Conservation (phyloP, 2,113 vertebrate genomes). For the Archocentrus centrarchus region DNA sequence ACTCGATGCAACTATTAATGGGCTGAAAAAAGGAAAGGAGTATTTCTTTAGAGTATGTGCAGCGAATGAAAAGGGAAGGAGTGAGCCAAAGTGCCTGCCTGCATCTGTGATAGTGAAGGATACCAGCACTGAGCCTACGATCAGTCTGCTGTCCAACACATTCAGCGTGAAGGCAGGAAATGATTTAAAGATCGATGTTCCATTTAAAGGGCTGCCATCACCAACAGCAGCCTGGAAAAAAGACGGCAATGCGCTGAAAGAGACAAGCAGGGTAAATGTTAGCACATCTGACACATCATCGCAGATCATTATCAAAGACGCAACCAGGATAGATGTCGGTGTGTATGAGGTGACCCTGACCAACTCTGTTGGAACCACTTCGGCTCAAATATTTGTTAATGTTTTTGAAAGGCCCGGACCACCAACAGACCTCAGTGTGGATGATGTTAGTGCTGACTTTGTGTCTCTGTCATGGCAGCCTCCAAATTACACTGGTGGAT, state of each 20-base stretch:
- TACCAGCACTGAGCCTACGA: slow-evolving; percentile 87
- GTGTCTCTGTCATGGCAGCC: slow-evolving; percentile 92
- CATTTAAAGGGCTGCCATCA: slow-evolving; percentile 89
- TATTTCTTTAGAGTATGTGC: slow-evolving; percentile 93
- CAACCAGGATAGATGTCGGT: slow-evolving; percentile 89
- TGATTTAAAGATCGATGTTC: slow-evolving; percentile 95
- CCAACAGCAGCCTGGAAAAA: slow-evolving; percentile 91
- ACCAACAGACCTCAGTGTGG: slow-evolving; percentile 87
- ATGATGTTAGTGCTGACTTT: slow-evolving; percentile 93
- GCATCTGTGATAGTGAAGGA: slow-evolving; percentile 90
- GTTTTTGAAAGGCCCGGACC: slow-evolving; percentile 95
- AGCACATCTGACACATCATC: slow-evolving; percentile 87
- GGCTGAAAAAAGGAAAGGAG: slow-evolving; percentile 89
- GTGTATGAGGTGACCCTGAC: slow-evolving; percentile 89
- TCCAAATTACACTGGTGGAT: slow-evolving; percentile 93
- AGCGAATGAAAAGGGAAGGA: slow-evolving; percentile 95
- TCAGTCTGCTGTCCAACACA: slow-evolving; percentile 90
- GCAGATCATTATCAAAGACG: slow-evolving; percentile 90
- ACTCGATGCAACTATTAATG: slow-evolving; percentile 86
- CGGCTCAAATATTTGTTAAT: slow-evolving; percentile 86
- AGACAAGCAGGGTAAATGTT: slow-evolving; percentile 94
- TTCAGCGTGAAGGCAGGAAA: slow-evolving; percentile 92
- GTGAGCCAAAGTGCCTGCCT: slow-evolving; percentile 91
- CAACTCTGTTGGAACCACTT: slow-evolving; percentile 86
- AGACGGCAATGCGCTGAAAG: slow-evolving; percentile 89